Conservation (phyloP, 2,113 vertebrate species). For the Philantomba maxwellii region DNA sequence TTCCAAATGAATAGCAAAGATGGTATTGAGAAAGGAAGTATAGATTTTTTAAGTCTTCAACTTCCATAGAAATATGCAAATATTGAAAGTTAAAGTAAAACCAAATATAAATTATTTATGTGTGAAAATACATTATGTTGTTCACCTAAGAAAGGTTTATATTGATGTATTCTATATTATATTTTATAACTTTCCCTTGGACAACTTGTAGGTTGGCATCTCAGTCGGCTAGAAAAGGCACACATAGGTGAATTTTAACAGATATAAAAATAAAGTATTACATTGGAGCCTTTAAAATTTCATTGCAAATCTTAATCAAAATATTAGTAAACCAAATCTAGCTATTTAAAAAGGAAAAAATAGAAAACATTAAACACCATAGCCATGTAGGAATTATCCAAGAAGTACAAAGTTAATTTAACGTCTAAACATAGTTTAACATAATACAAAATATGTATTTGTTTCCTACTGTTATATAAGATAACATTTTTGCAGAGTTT, state of each 20-base stretch:
- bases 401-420: not conserved
- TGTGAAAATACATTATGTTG: not conserved
- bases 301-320: not conserved
- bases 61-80: not conserved
- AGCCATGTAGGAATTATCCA: not conserved
- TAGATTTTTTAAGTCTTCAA: not conserved
- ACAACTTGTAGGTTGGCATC: not conserved
- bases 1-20: not conserved
- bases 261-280: not conserved
- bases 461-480: not conserved
- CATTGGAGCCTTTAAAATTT: not conserved
- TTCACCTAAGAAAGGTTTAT: not conserved
- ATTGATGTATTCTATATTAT: not conserved
- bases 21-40: not conserved
- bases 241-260: not conserved
- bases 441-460: not conserved
- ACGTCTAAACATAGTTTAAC: not conserved
- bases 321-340: not conserved
- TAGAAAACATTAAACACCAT: not conserved
- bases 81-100: not conserved
- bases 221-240: not conserved
- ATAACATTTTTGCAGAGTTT: not conserved
- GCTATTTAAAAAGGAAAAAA: not conserved
- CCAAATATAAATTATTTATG: not conserved
- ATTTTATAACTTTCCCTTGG: not conserved